Percentiles rank a stretch among this genome's conserved stretches.
These are phyloP conservation scores for Perizoma flavofasciatum DNA, from an alignment of 2,888 invertebrate species.

Conservation along the genomic window DNA sequence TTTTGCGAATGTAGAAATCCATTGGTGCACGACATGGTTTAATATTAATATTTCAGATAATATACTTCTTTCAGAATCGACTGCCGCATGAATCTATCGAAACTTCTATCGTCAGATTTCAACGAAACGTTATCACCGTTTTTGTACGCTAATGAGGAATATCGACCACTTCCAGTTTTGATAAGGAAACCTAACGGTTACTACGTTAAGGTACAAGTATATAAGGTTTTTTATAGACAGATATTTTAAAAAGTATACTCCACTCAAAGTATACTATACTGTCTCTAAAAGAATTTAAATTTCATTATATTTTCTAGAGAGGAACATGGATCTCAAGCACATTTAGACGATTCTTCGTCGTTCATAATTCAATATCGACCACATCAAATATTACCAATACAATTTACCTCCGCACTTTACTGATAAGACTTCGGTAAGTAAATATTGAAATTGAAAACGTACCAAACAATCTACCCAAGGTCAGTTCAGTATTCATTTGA, in stretches of 20 bases:
- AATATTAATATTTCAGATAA: too few relatives aligned
- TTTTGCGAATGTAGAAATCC: too few relatives aligned
- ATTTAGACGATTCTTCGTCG: constrained; percentile 61
- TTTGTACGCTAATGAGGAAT: constrained; percentile 48
- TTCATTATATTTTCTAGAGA: constrained; percentile 46
- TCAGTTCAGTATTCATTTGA: too few relatives aligned
- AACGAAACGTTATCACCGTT: constrained; percentile 58
- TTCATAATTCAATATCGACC: constrained; percentile 52
- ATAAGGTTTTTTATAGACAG: too few relatives aligned
- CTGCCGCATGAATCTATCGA: constrained; percentile 56
- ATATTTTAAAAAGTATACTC: too few relatives aligned
- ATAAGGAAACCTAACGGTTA: constrained; percentile 57
- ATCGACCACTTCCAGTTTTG: constrained; percentile 55
- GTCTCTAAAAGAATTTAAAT: too few relatives aligned
- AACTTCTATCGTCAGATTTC: constrained; percentile 40
- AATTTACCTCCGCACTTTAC: constrained; percentile 57
- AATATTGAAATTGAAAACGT: constrained; percentile 12
- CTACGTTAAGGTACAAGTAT: constrained; percentile 54
- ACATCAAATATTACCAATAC: constrained; percentile 55
- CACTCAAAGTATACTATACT: too few relatives aligned
- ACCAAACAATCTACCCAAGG: not conserved
- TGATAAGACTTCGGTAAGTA: constrained; percentile 62
- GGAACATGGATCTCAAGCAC: constrained; percentile 59
- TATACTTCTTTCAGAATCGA: constrained; percentile 50
- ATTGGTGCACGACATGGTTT: too few relatives aligned